phyloP scores from a whole-genome alignment of 1,140 invertebrate species.

The Dreissena rostriformis region DNA sequence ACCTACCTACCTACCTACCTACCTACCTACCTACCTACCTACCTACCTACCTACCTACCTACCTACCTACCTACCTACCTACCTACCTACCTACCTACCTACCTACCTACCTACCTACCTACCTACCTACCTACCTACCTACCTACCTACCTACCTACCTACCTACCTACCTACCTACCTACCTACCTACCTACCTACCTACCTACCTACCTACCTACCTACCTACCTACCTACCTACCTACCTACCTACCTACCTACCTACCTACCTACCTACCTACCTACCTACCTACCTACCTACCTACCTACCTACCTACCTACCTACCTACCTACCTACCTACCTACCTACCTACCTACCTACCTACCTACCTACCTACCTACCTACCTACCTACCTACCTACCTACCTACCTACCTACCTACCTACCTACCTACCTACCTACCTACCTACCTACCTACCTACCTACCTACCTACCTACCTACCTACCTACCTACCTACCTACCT shows the following conservation, averaged over 20 bases:
- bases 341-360: constrained; percentile 4
- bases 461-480: constrained; percentile 4
- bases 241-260: constrained; percentile 4
- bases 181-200: constrained; percentile 4
- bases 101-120: constrained; percentile 4
- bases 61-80: constrained; percentile 4
- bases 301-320: constrained; percentile 4
- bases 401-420: constrained; percentile 4
- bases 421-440: constrained; percentile 4
- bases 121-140: constrained; percentile 4
- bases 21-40: constrained; percentile 4
- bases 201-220: constrained; percentile 4
- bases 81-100: constrained; percentile 4
- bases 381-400: constrained; percentile 4
- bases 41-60: constrained; percentile 4
- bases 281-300: constrained; percentile 4
- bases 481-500: constrained; percentile 4
- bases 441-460: constrained; percentile 4
- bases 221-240: constrained; percentile 4
- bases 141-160: constrained; percentile 4
- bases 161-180: constrained; percentile 4
- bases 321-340: constrained; percentile 4
- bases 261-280: constrained; percentile 4
- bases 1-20: constrained; percentile 4
- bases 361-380: constrained; percentile 4